phyloP scores from a whole-genome alignment of 2,888 invertebrate species.

The Arge pagana region DNA sequence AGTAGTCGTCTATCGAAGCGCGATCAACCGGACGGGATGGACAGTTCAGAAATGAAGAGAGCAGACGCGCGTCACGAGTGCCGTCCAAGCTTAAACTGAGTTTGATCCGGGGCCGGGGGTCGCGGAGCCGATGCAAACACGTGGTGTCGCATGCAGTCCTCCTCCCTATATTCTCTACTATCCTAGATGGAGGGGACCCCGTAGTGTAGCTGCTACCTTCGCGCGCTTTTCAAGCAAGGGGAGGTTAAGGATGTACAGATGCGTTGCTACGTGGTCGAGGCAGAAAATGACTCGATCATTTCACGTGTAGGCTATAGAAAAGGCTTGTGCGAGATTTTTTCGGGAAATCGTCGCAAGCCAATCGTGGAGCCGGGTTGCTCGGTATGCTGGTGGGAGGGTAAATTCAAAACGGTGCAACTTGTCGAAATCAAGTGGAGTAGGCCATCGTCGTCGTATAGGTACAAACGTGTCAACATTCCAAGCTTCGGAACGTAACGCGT shows the following conservation, averaged over 20 bases:
- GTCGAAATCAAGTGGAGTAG: not conserved
- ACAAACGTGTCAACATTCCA: too few relatives aligned
- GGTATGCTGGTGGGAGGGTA: too few relatives aligned
- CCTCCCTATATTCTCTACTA: not conserved
- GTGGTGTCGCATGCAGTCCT: slow-evolving; percentile 27
- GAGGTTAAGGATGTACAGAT: not conserved
- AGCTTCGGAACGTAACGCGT: too few relatives aligned
- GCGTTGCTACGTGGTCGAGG: not conserved
- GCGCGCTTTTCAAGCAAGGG: slow-evolving; percentile 14
- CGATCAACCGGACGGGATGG: too few relatives aligned
- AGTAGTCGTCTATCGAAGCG: too few relatives aligned
- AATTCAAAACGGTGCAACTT: not conserved
- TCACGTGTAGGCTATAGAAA: not conserved
- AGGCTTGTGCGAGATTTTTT: not conserved
- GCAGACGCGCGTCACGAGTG: slow-evolving; percentile 21
- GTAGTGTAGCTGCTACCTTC: slow-evolving; percentile 10
- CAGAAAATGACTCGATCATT: too few relatives aligned
- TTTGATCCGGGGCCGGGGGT: slow-evolving; percentile 27
- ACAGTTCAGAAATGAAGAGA: too few relatives aligned
- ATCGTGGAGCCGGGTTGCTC: too few relatives aligned
- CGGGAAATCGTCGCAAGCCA: too few relatives aligned
- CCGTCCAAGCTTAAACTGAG: slow-evolving; percentile 34
- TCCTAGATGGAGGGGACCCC: not conserved
- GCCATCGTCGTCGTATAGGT: too few relatives aligned
- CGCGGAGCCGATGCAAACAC: slow-evolving; percentile 30